phyloP scores from a whole-genome alignment of 2,797 vertebrate genomes.

The Xenopus petersii region DNA sequence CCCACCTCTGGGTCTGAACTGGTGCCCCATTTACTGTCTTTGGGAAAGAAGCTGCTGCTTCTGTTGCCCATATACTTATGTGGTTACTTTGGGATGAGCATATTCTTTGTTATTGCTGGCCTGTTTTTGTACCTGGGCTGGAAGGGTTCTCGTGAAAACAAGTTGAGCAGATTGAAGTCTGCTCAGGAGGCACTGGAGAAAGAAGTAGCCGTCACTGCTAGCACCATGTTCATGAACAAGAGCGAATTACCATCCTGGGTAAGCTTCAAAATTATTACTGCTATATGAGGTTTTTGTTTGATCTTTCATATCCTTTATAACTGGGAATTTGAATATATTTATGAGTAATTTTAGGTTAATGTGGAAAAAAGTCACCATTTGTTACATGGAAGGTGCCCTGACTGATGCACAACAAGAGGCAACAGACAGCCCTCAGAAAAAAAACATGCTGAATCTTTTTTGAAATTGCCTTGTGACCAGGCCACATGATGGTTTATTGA shows the following conservation, averaged over 20 bases:
- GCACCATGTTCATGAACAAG: slow-evolving; percentile 53
- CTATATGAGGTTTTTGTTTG: too few relatives aligned
- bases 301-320: too few relatives aligned
- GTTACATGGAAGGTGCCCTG: too few relatives aligned
- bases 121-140: slow-evolving; percentile 65
- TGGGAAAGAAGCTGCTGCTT: slow-evolving; percentile 61
- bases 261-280: slow-evolving; percentile 34
- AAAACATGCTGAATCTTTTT: too few relatives aligned
- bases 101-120: slow-evolving; percentile 63
- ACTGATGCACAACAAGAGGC: too few relatives aligned
- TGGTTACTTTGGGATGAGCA: slow-evolving; percentile 64
- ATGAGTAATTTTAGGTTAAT: too few relatives aligned
- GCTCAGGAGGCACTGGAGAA: slow-evolving; percentile 57
- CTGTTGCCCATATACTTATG: slow-evolving; percentile 67
- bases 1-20: slow-evolving; percentile 12
- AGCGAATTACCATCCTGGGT: slow-evolving; percentile 66
- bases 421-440: too few relatives aligned
- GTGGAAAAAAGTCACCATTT: too few relatives aligned
- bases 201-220: slow-evolving; percentile 49
- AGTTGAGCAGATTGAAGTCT: slow-evolving; percentile 54
- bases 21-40: slow-evolving; percentile 49
- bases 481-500: too few relatives aligned
- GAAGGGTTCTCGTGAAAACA: slow-evolving; percentile 59
- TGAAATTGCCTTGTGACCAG: too few relatives aligned
- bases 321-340: too few relatives aligned